Percentiles rank a stretch among this genome's conserved stretches.
These are phyloP conservation scores for Phoronis australis DNA, from an alignment of 2,888 invertebrate genomes.

Conservation along the genomic window DNA sequence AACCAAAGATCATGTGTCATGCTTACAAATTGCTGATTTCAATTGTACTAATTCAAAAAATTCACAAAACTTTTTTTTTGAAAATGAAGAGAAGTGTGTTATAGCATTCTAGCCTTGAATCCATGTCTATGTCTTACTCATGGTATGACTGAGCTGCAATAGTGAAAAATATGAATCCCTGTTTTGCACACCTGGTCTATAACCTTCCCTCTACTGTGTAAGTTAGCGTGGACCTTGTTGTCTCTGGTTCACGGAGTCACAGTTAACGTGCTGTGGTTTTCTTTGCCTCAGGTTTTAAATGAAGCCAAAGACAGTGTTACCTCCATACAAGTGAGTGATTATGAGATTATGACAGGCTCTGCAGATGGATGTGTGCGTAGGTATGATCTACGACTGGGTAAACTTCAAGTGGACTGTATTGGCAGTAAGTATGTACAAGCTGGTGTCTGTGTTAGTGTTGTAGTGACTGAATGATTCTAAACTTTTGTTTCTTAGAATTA, in stretches of 20 bases:
- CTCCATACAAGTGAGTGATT: conserved; percentile 67
- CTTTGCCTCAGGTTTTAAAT: conserved; percentile 60
- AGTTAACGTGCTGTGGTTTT: no score
- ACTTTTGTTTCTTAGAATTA: no score
- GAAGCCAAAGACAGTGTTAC: conserved; percentile 86
- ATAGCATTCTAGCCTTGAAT: not conserved
- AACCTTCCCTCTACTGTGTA: no score
- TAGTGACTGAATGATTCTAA: no score
- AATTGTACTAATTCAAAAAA: no score
- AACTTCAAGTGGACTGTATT: conserved; percentile 75
- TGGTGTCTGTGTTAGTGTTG: no score
- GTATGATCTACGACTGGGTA: conserved; percentile 87
- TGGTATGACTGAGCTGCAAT: not conserved
- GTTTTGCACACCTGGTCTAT: no score
- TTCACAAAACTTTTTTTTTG: not conserved
- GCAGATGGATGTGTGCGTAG: conserved; percentile 77
- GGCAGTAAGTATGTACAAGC: conserved; percentile 69
- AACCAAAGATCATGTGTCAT: no score
- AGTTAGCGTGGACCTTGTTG: no score
- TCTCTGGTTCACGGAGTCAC: not conserved
- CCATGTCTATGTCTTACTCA: not conserved
- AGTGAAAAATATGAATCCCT: no score
- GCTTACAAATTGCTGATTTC: no score
- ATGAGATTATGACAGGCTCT: conserved; percentile 84
- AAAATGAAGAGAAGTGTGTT: not conserved